Evolutionary conservation across 1,140 invertebrate species (phyloP), one percentile per base, ranked within the genome.

Genomic region (Hermetia illucens): DNA sequence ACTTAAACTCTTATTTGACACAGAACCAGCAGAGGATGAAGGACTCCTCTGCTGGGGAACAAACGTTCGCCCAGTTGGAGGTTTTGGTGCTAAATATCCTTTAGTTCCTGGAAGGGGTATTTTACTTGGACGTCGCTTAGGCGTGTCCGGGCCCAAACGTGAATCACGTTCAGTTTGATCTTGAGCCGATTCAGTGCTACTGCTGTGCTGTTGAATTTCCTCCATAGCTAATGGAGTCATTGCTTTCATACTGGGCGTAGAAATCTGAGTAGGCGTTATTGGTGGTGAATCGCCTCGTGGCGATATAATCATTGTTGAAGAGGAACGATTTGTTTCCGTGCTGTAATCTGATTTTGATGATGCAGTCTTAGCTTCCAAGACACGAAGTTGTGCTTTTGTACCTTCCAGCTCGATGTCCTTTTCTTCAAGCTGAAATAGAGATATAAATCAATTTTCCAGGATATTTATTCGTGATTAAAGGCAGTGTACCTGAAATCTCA

Each of bases 331-430:
- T 44, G 57, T 55, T 20, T 54, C 57, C 20, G 55, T 50, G 24
- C 52, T 27, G 44, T 53, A 55, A 32, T 55, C 57, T 30, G 55
- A 55, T 21, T 45, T 39, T 21, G 39, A 44, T 17, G 30, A 37
- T 45, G 48, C 9, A 19, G 16, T 18, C 32, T 58, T 52, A 0
- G 57, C 69, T 48, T 85, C 80, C 17, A 85, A 54, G 27, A 83
- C 68, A 10, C 82, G 69, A 12, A 85, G 67, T 32, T 76, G 69
- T 0, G 82, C 82, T 42, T 72, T 65, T 2, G 82, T 84, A 5
- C 82, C 82, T 59, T 86, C 82, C 43, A 86, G 48, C 53, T 88
- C 81, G 42, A 86, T 84, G 43, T 72, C 81, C 48, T 78, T 75
- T 55, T 86, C 80, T 53, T 82, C 80, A 45, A 87, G 55, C 80